Base-by-base conservation (phyloP, 2,888 invertebrate species). In the Synergus umbraculus region DNA sequence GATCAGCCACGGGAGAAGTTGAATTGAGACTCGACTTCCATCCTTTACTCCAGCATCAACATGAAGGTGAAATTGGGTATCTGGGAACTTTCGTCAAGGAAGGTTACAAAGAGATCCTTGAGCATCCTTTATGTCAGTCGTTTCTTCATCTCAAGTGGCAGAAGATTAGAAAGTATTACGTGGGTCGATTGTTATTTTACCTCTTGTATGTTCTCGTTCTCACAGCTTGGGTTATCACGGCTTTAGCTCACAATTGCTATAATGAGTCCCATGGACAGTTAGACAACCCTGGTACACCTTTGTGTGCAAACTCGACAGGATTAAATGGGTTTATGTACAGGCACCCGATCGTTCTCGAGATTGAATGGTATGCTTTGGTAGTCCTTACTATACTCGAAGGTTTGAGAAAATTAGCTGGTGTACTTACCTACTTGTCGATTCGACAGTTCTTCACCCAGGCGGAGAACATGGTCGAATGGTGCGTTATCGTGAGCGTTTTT, bases 131-230 rank as follows among this genome's bases (percentile, higher is more conserved):
- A 5, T 97, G 97, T 90, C 97, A 97, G 10, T 97, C 97, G 0
- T 97, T 97, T 89, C 93, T 97, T 0, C 95, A 97, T 89, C 94
- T 97, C 77, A 97, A 97, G 90, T 97, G 97, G 97, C 96, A 97
- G 87, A 97, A 97, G 91, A 97, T 97, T 84, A 94, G 97, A 44
- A 97, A 97, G 92, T 97, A 97, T 89, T 97, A 97, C 89, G 95
- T 97, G 15, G 96, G 96, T 0, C 93, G 97, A 78, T 93, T 97
- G 85, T 94, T 97, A 83, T 94, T 97, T 86, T 97, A 96, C 91
- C 95, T 96, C 83, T 94, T 96, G 80, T 97, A 97, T 89, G 96
- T 97, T 79, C 91, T 97, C 78, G 96, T 96, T 84, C 93, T 97
- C n/a, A 97, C 97, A 0, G 91, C 96, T 10, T 97, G 97, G 91